Base-by-base conservation (phyloP, 53 echinoderm and acorn worm species). In the Actinopyga echinites region DNA sequence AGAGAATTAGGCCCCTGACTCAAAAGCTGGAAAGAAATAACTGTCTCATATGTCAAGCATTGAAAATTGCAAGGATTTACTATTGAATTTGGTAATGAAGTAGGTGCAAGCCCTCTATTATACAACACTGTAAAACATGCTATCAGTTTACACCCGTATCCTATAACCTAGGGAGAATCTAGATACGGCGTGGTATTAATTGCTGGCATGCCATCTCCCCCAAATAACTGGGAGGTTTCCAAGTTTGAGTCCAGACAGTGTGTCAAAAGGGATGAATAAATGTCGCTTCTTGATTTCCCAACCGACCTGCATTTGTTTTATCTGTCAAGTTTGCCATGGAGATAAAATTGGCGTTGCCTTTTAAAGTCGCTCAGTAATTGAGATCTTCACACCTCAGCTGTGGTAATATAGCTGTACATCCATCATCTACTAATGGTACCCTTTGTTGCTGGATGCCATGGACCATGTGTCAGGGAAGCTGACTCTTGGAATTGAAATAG, bases 211-310 rank as follows among this genome's bases (percentile, higher is more conserved):
- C 71, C 71, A 24, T 40, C 40, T 49, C 40, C 40, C 71, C 43
- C 71, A 42, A 45, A 42, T 71, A 45, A 45, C 71, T 71, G 71
- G 71, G 71, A 71, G 71, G 71, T 71, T 71, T 71, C 71, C 45
- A 71, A 71, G 44, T 71, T 71, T 71, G 71, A 71, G 71, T 42
- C 42, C 71, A 71, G 71, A 71, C 71, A 71, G 71, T 42, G 71
- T 71, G 71, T 71, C 71, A 71, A 71, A 71, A 71, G 71, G 71
- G 71, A 71, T 71, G 71, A 71, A 71, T 71, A 71, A 71, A 71
- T 42, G 71, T 71, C 71, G 43, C 45, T 71, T 71, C 71, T 42
- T 71, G 71, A 71, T 71, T 71, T 71, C 71, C 71, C 71, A 22
- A 71, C 71, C 71, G 71, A 71, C 71, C 71, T 71, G 40, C 71